A percentile compares a stretch with the other conserved stretches of the same genome.
Evolutionary conservation across 2,113 vertebrate genomes (phyloP).

Genomic region (Corythoichthys haematopterus): DNA sequence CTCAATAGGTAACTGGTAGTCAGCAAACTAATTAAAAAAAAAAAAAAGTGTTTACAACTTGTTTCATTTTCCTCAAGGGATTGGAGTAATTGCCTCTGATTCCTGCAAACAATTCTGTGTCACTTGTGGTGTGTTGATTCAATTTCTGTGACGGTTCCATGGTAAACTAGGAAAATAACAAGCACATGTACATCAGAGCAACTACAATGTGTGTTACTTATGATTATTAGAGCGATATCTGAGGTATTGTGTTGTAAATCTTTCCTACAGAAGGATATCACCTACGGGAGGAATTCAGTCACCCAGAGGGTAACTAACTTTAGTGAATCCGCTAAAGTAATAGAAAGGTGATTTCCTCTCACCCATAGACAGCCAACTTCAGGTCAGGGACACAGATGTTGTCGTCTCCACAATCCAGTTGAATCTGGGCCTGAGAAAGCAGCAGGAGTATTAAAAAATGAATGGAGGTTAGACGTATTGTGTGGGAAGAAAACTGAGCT

Average conservation of each 20-base stretch:
- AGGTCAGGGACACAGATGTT: conserved; percentile 85
- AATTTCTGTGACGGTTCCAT: not conserved
- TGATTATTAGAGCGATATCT: not conserved
- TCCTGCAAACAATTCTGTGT: conserved; percentile 4
- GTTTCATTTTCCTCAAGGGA: no score
- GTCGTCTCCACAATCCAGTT: conserved; percentile 83
- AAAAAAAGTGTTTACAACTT: no score
- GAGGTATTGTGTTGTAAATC: not conserved
- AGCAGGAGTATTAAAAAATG: conserved; percentile 3
- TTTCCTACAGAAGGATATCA: not conserved
- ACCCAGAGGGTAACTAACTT: conserved; percentile 9
- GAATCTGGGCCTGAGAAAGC: conserved; percentile 75
- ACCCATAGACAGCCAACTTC: conserved; percentile 77
- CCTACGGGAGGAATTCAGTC: not conserved
- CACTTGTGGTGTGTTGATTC: conserved; percentile 3
- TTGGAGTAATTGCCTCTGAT: not conserved
- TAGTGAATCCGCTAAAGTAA: conserved; percentile 21
- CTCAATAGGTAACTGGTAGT: no score
- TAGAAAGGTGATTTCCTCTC: conserved; percentile 51
- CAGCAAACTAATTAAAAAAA: no score
- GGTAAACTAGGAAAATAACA: conserved; percentile 11
- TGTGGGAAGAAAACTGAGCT: conserved; percentile 4
- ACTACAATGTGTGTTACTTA: not conserved
- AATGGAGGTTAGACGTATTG: conserved; percentile 4
- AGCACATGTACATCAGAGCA: conserved; percentile 7